These are phyloP conservation scores for Tricholaema leucomelas DNA, from an alignment of 2,113 vertebrate species.

Conservation along the genomic window DNA sequence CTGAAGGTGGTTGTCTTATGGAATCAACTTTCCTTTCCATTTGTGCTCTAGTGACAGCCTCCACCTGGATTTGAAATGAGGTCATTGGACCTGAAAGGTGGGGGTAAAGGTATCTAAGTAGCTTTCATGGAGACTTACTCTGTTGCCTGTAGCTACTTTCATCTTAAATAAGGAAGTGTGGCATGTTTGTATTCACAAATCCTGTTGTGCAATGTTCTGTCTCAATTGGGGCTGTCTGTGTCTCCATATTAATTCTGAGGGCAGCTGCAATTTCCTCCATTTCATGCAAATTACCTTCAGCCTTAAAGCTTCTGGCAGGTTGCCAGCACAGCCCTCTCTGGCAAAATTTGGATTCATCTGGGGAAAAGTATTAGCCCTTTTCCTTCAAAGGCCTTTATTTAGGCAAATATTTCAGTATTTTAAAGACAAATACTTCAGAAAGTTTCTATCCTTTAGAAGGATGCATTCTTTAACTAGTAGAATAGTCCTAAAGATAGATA, in stretches of 20 bases:
- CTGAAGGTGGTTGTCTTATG: slow-evolving; percentile 52
- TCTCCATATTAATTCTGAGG: slow-evolving; percentile 49
- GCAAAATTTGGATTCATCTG: slow-evolving; percentile 51
- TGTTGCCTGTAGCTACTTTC: slow-evolving; percentile 54
- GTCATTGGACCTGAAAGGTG: slow-evolving; percentile 54
- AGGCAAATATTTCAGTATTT: slow-evolving; percentile 17
- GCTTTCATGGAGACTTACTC: slow-evolving; percentile 45
- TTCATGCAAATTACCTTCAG: slow-evolving; percentile 67
- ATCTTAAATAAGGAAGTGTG: slow-evolving; percentile 66
- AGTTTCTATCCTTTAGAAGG: background rate
- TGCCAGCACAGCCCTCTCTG: slow-evolving; percentile 26
- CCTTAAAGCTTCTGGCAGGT: slow-evolving; percentile 52
- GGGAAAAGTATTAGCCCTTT: slow-evolving; percentile 40
- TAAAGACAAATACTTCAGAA: slow-evolving; percentile 16
- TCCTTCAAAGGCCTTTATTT: slow-evolving; percentile 23
- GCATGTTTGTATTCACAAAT: slow-evolving; percentile 57
- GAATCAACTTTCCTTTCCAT: slow-evolving; percentile 34
- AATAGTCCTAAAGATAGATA: background rate
- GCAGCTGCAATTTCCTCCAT: slow-evolving; percentile 70
- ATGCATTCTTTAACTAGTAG: background rate
- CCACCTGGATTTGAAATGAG: slow-evolving; percentile 57
- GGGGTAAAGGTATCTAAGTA: slow-evolving; percentile 53
- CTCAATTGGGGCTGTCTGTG: slow-evolving; percentile 45
- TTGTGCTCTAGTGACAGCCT: slow-evolving; percentile 43
- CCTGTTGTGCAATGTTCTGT: slow-evolving; percentile 39